Evolutionary conservation across 2,113 vertebrate species (phyloP).

Genomic region (Hemicordylus capensis): DNA sequence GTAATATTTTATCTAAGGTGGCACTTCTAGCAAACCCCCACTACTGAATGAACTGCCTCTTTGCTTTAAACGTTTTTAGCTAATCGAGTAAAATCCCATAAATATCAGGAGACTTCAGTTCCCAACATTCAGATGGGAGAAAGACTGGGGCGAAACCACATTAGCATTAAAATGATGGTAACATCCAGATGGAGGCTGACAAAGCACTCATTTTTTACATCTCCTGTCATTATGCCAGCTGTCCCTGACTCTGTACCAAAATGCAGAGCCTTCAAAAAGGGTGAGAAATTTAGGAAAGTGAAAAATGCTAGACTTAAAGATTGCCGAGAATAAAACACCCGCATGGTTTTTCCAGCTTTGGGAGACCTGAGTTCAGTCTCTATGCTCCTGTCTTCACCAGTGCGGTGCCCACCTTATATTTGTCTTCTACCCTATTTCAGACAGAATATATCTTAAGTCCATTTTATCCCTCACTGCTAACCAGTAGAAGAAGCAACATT

Average conservation of each 20-base stretch:
- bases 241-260: slow-evolving; percentile 43
- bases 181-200: slow-evolving; percentile 63
- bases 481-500: background rate
- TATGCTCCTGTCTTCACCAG: background rate
- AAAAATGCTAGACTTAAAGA: slow-evolving; percentile 19
- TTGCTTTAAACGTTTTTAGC: slow-evolving; percentile 69
- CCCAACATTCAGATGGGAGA: slow-evolving; percentile 54
- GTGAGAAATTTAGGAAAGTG: background rate
- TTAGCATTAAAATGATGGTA: slow-evolving; percentile 64
- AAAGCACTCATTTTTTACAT: slow-evolving; percentile 59
- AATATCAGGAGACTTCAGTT: slow-evolving; percentile 68
- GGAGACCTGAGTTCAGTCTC: accelerated
- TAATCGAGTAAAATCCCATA: slow-evolving; percentile 71
- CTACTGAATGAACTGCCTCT: slow-evolving; percentile 71
- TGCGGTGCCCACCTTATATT: background rate
- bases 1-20: slow-evolving; percentile 75
- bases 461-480: background rate
- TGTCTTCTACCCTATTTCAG: background rate
- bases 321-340: slow-evolving; percentile 6
- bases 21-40: slow-evolving; percentile 70
- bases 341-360: slow-evolving; percentile 25
- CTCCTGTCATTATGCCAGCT: slow-evolving; percentile 53
- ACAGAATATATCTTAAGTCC: background rate
- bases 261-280: background rate
- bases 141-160: slow-evolving; percentile 59